Conservation (phyloP, 30 jellyfish, hydroid and myxozoan species). For the Clytia hemisphaerica region DNA sequence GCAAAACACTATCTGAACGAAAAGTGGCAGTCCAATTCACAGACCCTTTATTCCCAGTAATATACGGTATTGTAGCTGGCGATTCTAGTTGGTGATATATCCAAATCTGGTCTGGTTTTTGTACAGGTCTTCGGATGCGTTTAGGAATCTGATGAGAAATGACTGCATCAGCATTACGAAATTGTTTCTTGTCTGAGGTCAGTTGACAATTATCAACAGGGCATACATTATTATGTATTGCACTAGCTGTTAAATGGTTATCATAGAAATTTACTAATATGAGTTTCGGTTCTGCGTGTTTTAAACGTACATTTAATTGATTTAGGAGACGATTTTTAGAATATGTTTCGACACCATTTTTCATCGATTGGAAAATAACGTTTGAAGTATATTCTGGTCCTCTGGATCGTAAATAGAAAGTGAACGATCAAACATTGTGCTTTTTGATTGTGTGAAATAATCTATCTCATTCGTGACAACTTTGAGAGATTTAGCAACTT, state of each 20-base stretch:
- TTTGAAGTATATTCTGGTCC: no score
- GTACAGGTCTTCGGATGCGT: conserved; percentile 5
- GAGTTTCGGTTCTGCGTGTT: background rate
- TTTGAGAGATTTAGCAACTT: no score
- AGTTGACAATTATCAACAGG: background rate
- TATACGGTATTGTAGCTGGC: background rate
- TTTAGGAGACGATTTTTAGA: no score
- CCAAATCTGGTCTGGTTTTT: conserved; percentile 3
- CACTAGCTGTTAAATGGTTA: background rate
- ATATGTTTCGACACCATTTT: no score
- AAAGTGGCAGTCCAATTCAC: conserved; percentile 14
- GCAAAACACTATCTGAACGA: conserved; percentile 5
- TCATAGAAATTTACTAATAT: background rate
- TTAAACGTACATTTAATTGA: no score
- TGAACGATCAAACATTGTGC: no score
- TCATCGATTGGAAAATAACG: no score
- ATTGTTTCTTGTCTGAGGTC: background rate
- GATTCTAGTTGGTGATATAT: conserved; percentile 7
- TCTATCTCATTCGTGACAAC: no score
- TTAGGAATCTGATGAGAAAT: background rate
- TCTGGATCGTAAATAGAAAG: no score
- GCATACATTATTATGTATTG: background rate
- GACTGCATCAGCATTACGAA: background rate
- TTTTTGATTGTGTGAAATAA: no score
- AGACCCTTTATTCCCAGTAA: background rate